Evolutionary conservation across 2,797 vertebrate genomes (phyloP), one percentile per base, ranked within the genome.

Genomic region (Rhinophrynus dorsalis): DNA sequence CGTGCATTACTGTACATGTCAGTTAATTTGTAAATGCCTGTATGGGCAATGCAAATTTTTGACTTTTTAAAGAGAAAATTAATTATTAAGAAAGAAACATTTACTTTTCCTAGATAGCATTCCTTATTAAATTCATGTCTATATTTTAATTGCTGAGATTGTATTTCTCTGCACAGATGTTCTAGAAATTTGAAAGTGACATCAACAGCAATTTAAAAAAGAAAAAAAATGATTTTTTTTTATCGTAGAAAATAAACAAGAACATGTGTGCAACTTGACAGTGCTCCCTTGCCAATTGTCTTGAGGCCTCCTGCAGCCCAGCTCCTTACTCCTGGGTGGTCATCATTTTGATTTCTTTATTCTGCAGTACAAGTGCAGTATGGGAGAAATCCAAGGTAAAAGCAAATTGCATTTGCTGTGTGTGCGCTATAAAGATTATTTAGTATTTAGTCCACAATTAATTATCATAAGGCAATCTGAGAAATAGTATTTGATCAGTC

Each of bases 251-350:
- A 56, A 75, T 85, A 85, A 86, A 82, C 65, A 84, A 77, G 80
- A 86, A 82, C 83, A 84, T 18, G 30, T 88, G 82, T 82, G 75
- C 74, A 81, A 73, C 59, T 64, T 77, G 77, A 76, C 57, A 59
- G 52, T 33, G 12, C 33, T 75, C 73, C 30, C 57, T 51, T 68
- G 55, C 18, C 11, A 33, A 59, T 68, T 65, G 26, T 75, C 61
- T 67, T 64, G 0, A 79, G 78, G 56, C 21, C 65, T 76, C 68
- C 26, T 58, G 59, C 65, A 74, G 68, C 76, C 77, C 74, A 64
- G 42, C 73, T 61, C 38, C 77, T 85, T 30, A 0, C 80, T 87
- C 81, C 84, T 90, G 86, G 82, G 85, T 88, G 84, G 88, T 82
- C 85, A 78, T 17, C 64, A 3, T 44, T 29, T 17, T 54, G 6